phyloP scores from a whole-genome alignment of 2,797 vertebrate species.

The Hemitrygon akajei region DNA sequence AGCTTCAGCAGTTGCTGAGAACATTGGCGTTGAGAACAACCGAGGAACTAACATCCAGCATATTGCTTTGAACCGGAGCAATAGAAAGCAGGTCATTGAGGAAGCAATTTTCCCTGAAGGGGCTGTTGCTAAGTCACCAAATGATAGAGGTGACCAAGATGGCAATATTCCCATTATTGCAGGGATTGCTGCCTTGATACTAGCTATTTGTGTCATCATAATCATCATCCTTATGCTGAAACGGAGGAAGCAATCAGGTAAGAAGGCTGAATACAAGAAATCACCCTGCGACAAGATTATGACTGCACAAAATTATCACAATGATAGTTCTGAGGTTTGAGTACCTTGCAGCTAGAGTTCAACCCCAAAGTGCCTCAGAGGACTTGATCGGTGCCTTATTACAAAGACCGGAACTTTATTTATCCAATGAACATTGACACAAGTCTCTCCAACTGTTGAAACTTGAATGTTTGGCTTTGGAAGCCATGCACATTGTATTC shows the following conservation, averaged over 20 bases:
- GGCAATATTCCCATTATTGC: slow-evolving; percentile 58
- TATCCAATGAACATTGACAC: slow-evolving; percentile 44
- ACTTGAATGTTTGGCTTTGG: slow-evolving; percentile 53
- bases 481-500: neutral
- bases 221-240: slow-evolving; percentile 56
- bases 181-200: slow-evolving; percentile 62
- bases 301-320: slow-evolving; percentile 55
- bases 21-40: slow-evolving; percentile 69
- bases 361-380: slow-evolving; percentile 63
- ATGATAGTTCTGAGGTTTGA: slow-evolving; percentile 89
- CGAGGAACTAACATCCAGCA: slow-evolving; percentile 93
- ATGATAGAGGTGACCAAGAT: slow-evolving; percentile 47
- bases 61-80: slow-evolving; percentile 66
- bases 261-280: slow-evolving; percentile 53
- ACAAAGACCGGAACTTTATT: slow-evolving; percentile 46
- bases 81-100: slow-evolving; percentile 48
- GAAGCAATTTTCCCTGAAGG: slow-evolving; percentile 54
- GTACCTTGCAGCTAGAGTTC: slow-evolving; percentile 35
- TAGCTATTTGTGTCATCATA: slow-evolving; percentile 60
- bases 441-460: slow-evolving; percentile 44
- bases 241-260: slow-evolving; percentile 49
- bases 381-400: slow-evolving; percentile 48
- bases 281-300: slow-evolving; percentile 69
- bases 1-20: slow-evolving; percentile 52
- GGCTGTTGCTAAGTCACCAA: slow-evolving; percentile 59